A percentile compares a stretch with the other conserved stretches of the same genome.
phyloP scores from a whole-genome alignment of 2,888 invertebrate species.

The Elysia crispata region DNA sequence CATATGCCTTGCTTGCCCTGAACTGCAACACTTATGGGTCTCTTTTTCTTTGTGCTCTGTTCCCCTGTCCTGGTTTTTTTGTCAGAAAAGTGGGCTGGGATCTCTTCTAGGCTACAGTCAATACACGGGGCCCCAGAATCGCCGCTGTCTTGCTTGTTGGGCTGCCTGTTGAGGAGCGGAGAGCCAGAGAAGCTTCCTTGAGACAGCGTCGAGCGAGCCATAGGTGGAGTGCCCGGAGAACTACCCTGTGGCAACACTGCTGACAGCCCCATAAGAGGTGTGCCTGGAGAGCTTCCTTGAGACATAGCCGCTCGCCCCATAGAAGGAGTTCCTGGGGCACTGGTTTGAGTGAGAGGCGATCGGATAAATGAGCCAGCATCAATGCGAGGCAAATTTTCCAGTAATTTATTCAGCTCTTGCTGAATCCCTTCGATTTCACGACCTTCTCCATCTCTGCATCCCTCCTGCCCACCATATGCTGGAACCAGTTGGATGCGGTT shows the following conservation, averaged over 20 bases:
- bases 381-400: slow-evolving; percentile 69
- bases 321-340: slow-evolving; percentile 45
- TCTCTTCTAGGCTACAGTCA: slow-evolving; percentile 71
- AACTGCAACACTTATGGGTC: slow-evolving; percentile 52
- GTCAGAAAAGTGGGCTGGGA: slow-evolving; percentile 58
- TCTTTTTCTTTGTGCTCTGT: slow-evolving; percentile 52
- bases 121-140: slow-evolving; percentile 67
- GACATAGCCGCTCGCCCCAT: slow-evolving; percentile 62
- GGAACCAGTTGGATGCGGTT: slow-evolving; percentile 72
- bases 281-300: slow-evolving; percentile 47
- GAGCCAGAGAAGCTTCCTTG: slow-evolving; percentile 46
- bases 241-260: slow-evolving; percentile 56
- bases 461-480: slow-evolving; percentile 46
- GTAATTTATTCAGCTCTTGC: slow-evolving; percentile 63
- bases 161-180: slow-evolving; percentile 41
- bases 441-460: slow-evolving; percentile 54
- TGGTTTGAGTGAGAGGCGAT: slow-evolving; percentile 59
- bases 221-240: slow-evolving; percentile 45
- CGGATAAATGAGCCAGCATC: slow-evolving; percentile 68
- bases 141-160: slow-evolving; percentile 46
- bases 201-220: neutral
- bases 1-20: slow-evolving; percentile 36
- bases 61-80: slow-evolving; percentile 43
- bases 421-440: slow-evolving; percentile 49
- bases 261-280: slow-evolving; percentile 29